Evolutionary conservation across 1,140 invertebrate species (phyloP).

Genomic region (Hyposmocoma kahamanoa): DNA sequence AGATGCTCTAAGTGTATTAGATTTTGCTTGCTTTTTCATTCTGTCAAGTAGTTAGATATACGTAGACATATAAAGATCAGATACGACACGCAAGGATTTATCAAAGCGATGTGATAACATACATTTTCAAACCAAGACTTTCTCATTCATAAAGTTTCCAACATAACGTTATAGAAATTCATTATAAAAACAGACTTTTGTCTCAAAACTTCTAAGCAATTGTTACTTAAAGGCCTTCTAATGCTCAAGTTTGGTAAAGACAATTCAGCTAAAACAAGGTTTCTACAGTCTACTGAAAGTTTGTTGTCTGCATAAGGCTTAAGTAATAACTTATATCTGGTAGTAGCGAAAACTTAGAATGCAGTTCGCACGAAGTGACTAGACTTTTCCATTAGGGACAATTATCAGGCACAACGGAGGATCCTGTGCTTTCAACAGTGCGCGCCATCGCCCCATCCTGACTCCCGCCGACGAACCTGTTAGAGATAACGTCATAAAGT

Average conservation of each 20-base stretch:
- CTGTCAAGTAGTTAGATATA: slow-evolving; percentile 36
- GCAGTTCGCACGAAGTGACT: slow-evolving; percentile 61
- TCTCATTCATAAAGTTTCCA: too few relatives aligned
- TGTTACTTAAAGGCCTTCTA: too few relatives aligned
- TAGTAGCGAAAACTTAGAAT: slow-evolving; percentile 61
- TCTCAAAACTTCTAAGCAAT: too few relatives aligned
- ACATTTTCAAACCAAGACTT: too few relatives aligned
- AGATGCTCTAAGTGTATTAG: slow-evolving; percentile 70
- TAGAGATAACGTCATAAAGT: slow-evolving; percentile 71
- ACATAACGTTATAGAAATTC: too few relatives aligned
- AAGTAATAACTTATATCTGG: slow-evolving; percentile 59
- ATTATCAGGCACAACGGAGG: slow-evolving; percentile 66
- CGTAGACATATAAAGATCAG: slow-evolving; percentile 26
- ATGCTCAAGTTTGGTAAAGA: too few relatives aligned
- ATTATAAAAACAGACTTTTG: too few relatives aligned
- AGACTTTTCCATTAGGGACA: slow-evolving; percentile 71
- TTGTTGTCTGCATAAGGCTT: slow-evolving; percentile 45
- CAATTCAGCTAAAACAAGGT: too few relatives aligned
- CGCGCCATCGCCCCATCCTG: slow-evolving; percentile 24
- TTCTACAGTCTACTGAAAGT: slow-evolving; percentile 22
- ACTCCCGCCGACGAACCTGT: slow-evolving; percentile 48
- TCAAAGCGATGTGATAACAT: background rate
- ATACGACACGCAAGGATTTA: slow-evolving; percentile 23
- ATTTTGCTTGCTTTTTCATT: slow-evolving; percentile 68
- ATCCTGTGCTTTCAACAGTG: slow-evolving; percentile 49